Evolutionary conservation across 2,888 invertebrate species (phyloP), one percentile per base, ranked within the genome.

Genomic region (Nymphalis c-album): DNA sequence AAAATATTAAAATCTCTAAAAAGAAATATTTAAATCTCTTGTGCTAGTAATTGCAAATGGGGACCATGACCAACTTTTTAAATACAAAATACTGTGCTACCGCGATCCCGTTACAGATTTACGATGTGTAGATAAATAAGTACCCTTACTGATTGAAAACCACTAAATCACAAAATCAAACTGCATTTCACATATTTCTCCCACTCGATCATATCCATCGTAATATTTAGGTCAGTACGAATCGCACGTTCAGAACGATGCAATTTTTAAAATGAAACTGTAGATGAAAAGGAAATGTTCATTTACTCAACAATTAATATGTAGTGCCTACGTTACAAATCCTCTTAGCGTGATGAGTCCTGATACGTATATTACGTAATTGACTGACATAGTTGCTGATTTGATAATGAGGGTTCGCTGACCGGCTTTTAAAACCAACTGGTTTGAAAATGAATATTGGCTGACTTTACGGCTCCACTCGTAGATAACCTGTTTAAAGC

Each of bases 161-260:
- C 17, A 58, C 45, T 48, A 64, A 64, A 67, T 69, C 69, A 62
- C 64, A 62, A 70, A 70, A 68, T 70, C 70, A 67, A 68, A 70
- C 72, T 73, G 73, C 71, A 68, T 73, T 70, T 71, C 70, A 73
- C 66, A 64, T 62, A 74, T 73, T 74, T 74, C 71, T 67, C 60
- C 66, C 58, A 63, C 68, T 62, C 68, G 70, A 66, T 74, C 76
- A 72, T 74, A 61, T 68, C 58, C 76, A 77, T 75, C 77, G 74
- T 80, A 79, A 83, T 82, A 85, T 85, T 81, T 80, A 80, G 85
- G 85, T 86, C 84, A 81, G 75, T 73, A 74, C 75, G 76, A 77
- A 77, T 75, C 75, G 77, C 82, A 80, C 82, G 80, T 83, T 75
- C 77, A 73, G 69, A 70, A 67, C 74, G 77, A 75, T 79, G 81